phyloP scores from a whole-genome alignment of 2,113 vertebrate species.

The Actenoides hombroni region DNA sequence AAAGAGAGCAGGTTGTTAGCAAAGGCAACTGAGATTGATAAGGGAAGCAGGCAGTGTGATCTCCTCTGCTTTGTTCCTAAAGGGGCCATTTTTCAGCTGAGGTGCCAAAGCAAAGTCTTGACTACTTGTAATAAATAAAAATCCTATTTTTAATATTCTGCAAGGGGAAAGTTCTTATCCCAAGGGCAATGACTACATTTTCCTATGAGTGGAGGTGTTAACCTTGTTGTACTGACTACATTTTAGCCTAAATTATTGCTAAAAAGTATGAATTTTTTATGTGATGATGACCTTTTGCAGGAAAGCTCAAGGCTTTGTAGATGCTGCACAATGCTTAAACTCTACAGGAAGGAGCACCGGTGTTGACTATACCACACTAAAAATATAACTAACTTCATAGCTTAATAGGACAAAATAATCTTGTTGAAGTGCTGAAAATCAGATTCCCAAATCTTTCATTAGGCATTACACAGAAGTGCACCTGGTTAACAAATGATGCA shows the following conservation, averaged over 20 bases:
- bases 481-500: neutral
- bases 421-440: neutral
- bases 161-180: slow-evolving; percentile 16
- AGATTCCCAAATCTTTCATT: neutral
- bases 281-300: neutral
- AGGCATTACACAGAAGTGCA: neutral
- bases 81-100: slow-evolving; percentile 22
- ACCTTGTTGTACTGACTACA: slow-evolving; percentile 8
- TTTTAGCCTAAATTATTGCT: slow-evolving; percentile 45
- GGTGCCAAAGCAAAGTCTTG: slow-evolving; percentile 22
- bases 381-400: neutral
- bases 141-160: slow-evolving; percentile 7
- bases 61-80: neutral
- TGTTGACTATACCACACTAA: neutral
- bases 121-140: slow-evolving; percentile 42
- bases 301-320: slow-evolving; percentile 1
- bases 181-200: slow-evolving; percentile 43
- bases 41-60: neutral
- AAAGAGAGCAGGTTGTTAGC: neutral
- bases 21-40: neutral
- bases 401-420: neutral
- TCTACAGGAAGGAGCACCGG: neutral
- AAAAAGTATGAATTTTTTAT: slow-evolving; percentile 12
- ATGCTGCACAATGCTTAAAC: neutral
- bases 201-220: slow-evolving; percentile 7